Base-by-base conservation (phyloP, 2,797 vertebrate genomes). In the Hirundo rustica region DNA sequence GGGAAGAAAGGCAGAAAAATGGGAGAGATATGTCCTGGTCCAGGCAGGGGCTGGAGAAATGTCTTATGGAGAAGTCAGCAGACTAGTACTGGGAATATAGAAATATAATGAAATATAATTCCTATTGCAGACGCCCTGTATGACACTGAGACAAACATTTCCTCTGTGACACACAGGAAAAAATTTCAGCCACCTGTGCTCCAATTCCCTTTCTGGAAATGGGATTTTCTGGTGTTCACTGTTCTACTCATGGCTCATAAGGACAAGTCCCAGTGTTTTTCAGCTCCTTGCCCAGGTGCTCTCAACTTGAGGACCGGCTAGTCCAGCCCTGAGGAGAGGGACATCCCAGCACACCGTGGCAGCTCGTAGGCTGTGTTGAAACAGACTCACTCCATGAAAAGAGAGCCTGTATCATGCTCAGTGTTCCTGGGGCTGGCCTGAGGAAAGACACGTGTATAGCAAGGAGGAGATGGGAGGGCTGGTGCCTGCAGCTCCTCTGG, bases 81-180 rank as follows among this genome's bases (percentile, higher is more conserved):
- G 76, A 64, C 45, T 72, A 34, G 21, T 85, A 40, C 36, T 47
- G 47, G 60, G 48, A 86, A 84, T 54, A 75, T 9, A 67, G 27
- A 32, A 32, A 48, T 42, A 64, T 32, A 71, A 70, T 55, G 14
- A 26, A 77, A 34, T 71, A 42, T 68, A 64, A 91, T 87, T 92
- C 91, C 47, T 61, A 7, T 61, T 77, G 23, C 75, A 85, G 47
- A 68, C 32, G 47, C 23, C 20, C 21, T 58, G 6, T 64, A 44
- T 72, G 77, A 94, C 61, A 71, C 42, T 77, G 72, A 92, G 60
- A 82, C 70, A 92, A 25, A 81, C 8, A 73, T 81, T 95, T 94
- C 83, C 85, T 55, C 47, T 66, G 26, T 92, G 90, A 92, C 90
- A 92, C 58, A 57, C 50, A 12, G 79, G 79, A 78, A 95, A 91